A percentile compares a stretch with the other conserved stretches of the same genome.
phyloP scores from a whole-genome alignment of 2,888 invertebrate species.

The Lordiphosa andalusiaca region DNA sequence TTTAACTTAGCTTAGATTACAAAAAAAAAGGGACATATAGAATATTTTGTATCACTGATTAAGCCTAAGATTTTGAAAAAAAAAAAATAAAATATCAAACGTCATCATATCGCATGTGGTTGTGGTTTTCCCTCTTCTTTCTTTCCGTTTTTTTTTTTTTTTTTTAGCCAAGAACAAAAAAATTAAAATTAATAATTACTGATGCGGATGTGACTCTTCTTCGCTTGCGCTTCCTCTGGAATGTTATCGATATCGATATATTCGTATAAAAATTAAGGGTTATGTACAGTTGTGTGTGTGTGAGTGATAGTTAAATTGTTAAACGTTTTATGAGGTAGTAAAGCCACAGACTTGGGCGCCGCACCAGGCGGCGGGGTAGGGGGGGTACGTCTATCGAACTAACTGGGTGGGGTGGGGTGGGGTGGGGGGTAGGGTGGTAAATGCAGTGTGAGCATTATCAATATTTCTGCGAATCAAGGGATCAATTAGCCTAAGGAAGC shows the following conservation, averaged over 20 bases:
- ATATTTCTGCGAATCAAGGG: no score
- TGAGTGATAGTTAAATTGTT: slow-evolving; percentile 13
- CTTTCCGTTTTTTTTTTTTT: no score
- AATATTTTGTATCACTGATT: slow-evolving; percentile 55
- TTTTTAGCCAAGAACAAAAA: slow-evolving; percentile 21
- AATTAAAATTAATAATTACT: slow-evolving; percentile 77
- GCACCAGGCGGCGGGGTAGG: slow-evolving; percentile 32
- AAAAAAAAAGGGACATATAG: slow-evolving; percentile 42
- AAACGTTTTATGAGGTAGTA: slow-evolving; percentile 58
- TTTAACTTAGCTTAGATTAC: slow-evolving; percentile 35
- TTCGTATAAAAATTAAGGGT: slow-evolving; percentile 50
- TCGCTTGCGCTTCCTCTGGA: slow-evolving; percentile 36
- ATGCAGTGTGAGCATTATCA: no score
- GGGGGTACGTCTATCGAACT: not conserved
- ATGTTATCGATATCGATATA: slow-evolving; percentile 58
- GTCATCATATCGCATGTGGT: slow-evolving; percentile 60
- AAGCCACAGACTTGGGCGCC: slow-evolving; percentile 57
- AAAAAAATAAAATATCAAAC: slow-evolving; percentile 58
- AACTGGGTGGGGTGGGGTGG: not conserved
- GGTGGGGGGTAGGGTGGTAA: slow-evolving; percentile 10
- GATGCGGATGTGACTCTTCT: slow-evolving; percentile 71
- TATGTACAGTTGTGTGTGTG: slow-evolving; percentile 52
- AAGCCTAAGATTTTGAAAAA: slow-evolving; percentile 46
- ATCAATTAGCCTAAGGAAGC: no score
- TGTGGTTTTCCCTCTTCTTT: not conserved